Base-by-base conservation (phyloP, 2,888 invertebrate genomes). In the Coelopa pilipes region DNA sequence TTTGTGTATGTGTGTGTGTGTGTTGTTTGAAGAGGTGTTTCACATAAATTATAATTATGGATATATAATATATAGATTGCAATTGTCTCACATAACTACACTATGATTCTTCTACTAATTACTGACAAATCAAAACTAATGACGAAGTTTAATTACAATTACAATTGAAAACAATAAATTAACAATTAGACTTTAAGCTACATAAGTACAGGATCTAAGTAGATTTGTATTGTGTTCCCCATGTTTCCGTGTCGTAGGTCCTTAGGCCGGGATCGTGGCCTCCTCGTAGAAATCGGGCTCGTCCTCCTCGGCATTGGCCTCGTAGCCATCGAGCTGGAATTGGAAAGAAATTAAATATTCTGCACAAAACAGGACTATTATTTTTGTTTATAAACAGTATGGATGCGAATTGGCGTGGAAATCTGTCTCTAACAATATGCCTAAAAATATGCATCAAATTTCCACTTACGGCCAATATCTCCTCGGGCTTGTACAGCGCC, bases 251-350 rank as follows among this genome's bases (percentile, higher is more conserved):
- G 57, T 34, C 50, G 59, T 46, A 13, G 69, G 34, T 63, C 19
- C 89, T 34, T 92, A 94, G 80, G 93, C 93, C 80, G 95, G 94
- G 85, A 95, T 89, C 73, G 93, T 94, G 76, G 96, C 96, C 89
- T 96, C 94, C 82, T 95, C 94, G 87, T 97, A 97, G 90, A 97
- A 97, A 88, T 97, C 97, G 11, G 95, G 96, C 86, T 97, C 97
- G 85, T 96, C 94, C 81, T 94, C 96, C 84, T 94, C 94, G 72
- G 90, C 92, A 78, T 93, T 94, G 79, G 93, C 92, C 86, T 94
- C 94, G 80, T 91, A 92, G 81, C 96, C 95, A 87, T 97, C 97
- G 88, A 97, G 89, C 95, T 96, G 88, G 5, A 57, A 1, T 57
- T 57, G 13, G 9, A 13, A 19, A 70, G 66, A 59, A 1, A 63